Conservation (phyloP, 2,797 vertebrate genomes). For the Gymnocypris eckloni region DNA sequence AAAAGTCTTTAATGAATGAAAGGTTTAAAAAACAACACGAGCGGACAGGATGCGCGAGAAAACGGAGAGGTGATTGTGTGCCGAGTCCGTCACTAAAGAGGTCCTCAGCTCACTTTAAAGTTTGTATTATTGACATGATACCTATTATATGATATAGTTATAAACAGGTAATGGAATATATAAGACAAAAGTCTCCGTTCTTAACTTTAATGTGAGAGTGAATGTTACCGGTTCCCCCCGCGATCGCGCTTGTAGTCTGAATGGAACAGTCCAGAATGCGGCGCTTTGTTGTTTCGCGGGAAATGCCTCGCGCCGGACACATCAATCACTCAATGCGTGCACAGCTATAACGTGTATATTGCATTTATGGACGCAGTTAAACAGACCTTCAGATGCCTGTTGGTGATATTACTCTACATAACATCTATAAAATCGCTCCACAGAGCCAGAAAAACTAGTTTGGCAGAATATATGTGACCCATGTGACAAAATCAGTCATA, state of each 20-base stretch:
- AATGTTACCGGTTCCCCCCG: fast-evolving
- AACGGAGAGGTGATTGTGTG: not conserved
- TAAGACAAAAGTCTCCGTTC: fast-evolving
- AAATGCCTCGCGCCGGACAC: conserved; percentile 61
- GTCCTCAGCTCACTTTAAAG: fast-evolving
- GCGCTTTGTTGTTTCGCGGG: conserved; percentile 70
- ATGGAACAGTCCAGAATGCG: conserved; percentile 67
- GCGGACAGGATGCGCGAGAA: not conserved
- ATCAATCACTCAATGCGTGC: not conserved
- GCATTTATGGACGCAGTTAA: not conserved
- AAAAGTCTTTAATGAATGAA: conserved; percentile 39
- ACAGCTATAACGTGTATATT: no score
- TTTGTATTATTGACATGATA: fast-evolving
- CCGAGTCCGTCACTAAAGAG: fast-evolving
- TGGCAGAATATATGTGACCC: not conserved
- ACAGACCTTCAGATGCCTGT: not conserved
- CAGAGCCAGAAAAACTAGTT: not conserved
- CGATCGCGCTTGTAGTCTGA: not conserved
- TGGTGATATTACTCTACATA: not conserved
- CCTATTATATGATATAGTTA: fast-evolving
- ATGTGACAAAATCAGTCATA: no score
- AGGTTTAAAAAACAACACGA: conserved; percentile 72
- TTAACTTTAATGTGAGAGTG: not conserved
- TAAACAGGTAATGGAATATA: fast-evolving
- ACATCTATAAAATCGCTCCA: not conserved